A percentile compares a stretch with the other conserved stretches of the same genome.
These are phyloP conservation scores for Pangasius krempfi DNA, from an alignment of 2,797 vertebrate genomes.

Conservation along the genomic window DNA sequence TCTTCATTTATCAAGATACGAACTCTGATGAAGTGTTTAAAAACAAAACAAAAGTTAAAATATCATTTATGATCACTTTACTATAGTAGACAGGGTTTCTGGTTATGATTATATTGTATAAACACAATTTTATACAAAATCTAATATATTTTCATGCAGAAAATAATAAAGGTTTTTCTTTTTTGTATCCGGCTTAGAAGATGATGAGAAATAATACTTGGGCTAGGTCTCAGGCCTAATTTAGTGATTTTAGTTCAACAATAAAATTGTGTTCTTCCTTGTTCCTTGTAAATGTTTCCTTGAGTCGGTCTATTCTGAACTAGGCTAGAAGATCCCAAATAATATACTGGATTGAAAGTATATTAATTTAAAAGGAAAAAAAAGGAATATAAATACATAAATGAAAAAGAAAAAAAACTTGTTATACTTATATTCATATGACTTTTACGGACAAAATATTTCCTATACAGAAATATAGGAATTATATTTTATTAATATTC, in stretches of 20 bases:
- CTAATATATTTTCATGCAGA: not conserved
- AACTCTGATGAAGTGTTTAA: not conserved
- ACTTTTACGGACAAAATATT: not conserved
- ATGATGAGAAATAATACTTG: not conserved
- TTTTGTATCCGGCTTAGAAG: not conserved
- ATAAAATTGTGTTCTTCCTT: not conserved
- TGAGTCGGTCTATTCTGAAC: not conserved
- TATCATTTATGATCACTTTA: not conserved
- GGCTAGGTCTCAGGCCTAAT: not conserved
- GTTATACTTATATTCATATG: not conserved
- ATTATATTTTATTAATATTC: not conserved
- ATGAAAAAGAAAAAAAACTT: not conserved
- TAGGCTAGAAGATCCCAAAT: not conserved
- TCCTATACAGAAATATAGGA: not conserved
- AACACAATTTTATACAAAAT: not conserved
- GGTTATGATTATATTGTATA: not conserved
- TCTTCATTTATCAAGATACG: not conserved
- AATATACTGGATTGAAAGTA: not conserved
- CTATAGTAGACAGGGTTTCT: not conserved
- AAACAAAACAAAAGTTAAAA: not conserved
- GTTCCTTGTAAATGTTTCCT: constrained; percentile 5
- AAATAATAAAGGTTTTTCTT: not conserved
- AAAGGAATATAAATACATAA: not conserved
- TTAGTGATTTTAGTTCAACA: not conserved
- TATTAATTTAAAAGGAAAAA: not conserved